Evolutionary conservation across 2,113 vertebrate genomes (phyloP), one percentile per base, ranked within the genome.

Genomic region (Lophochroa leadbeateri): DNA sequence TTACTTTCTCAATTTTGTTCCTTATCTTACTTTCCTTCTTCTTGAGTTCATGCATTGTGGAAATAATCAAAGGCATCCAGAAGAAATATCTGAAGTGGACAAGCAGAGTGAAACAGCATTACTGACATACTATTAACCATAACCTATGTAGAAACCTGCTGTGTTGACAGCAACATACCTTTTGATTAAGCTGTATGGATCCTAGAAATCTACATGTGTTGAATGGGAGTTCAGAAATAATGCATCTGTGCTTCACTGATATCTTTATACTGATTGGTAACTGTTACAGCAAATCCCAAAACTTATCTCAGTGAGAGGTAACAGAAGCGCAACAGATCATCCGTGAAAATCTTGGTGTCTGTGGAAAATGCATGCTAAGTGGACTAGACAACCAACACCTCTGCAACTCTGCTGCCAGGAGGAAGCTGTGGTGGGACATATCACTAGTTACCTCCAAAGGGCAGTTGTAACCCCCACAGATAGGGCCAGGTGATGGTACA

Each of bases 1-100:
- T 91, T 78, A 75, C 57, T 35, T 78, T 57, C 29, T 74, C 13
- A 5, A 6, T 70, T 80, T 86, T 86, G 21, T 39, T 90, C 53
- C 49, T 35, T 95, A 83, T 89, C 87, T 96, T 80, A 67, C 67
- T 92, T 95, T 49, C 46, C 65, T 82, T 94, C 6, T 0, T 81
- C 33, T 87, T 94, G 74, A 92, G 92, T 94, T 93, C 61, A 35
- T 65, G 74, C 15, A 49, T 52, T 86, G 80, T 96, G 60, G 86
- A 96, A 97, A 85, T 96, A 97, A 97, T 97, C 96, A 95, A 87
- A 97, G 93, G 69, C 81, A 96, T 88, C n/a, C 92, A 85, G 82
- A 83, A 95, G 87, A 97, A 97, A 95, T 0, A 2, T 81, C 78
- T 92, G 81, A 96, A 88, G 80, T 80, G 79, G 75, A 88, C 93